Evolutionary conservation across 2,113 vertebrate species (phyloP), one percentile per base, ranked within the genome.

Genomic region (Xiphophorus hellerii): DNA sequence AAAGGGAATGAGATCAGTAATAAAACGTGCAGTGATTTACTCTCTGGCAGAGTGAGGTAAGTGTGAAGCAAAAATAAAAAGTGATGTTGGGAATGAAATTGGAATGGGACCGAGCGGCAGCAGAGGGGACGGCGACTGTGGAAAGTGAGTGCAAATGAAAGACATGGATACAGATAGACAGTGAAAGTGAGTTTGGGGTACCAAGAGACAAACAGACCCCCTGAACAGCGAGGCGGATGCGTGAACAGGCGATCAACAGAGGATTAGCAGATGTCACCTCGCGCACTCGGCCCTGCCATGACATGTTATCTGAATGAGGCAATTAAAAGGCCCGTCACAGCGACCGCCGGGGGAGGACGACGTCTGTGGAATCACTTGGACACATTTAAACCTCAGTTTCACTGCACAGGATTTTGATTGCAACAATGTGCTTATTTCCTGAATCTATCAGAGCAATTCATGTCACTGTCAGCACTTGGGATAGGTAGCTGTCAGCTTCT

Each of bases 241-340:
- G 87, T 75, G 84, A 87, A 88, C 63, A 76, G 71, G 76, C 1
- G 13, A 28, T 58, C 71, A 87, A 89, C 88, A 84, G 83, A 80
- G 86, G 87, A 91, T 88, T 78, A 88, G 84, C 77, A 82, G 71
- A 76, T 78, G 86, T 78, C 85, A 62, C 29, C 10, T 22, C 33
- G 25, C 17, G 2, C 61, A 63, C 64, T 70, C 13, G 35, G 68
- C 66, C 64, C 74, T n/a, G 64, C 14, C 28, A n/a, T 72, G 83
- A 85, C 82, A 68, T 51, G 76, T 69, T 37, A 86, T 84, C 88
- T 82, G 77, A 82, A 79, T 71, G 81, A 83, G 30, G 81, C 48
- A 44, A 78, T 85, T 73, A 81, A 82, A 87, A 73, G 2, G 31
- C 62, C 74, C 48, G 78, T 84, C 80, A 81, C 61, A 54, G 30